Evolutionary conservation across 2,888 invertebrate genomes (phyloP), one percentile per base, ranked within the genome.

Genomic region (Rhodophaea formosa): DNA sequence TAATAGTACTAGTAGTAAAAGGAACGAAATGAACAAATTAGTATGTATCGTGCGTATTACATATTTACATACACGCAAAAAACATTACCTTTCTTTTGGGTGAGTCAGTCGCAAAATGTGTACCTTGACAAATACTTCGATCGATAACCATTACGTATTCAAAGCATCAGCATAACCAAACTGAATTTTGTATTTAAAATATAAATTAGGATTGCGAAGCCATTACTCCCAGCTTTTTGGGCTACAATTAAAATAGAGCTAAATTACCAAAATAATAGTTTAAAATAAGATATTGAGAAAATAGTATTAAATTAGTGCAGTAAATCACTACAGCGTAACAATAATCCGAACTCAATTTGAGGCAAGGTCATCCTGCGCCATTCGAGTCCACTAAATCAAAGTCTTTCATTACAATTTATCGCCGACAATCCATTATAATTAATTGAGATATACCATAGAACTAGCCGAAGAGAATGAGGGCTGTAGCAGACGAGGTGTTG

Each of bases 261-360:
- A 1, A 35, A n/a, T 12, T 5, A 12, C 1, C 12, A 12, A 39
- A 10, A 39, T 8, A n/a, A 39, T 6, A 39, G 39, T 12, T 39
- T 39, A n/a, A 3, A 1, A n/a, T 3, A 39, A 10, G 8, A 8
- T n/a, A 12, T 39, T 39, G 5, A 12, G 10, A 39, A 39, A n/a
- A 39, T 39, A 8, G n/a, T 12, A 12, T 39, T 39, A 51, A 16
- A 15, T 51, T 51, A 32, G 10, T 51, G 7, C 51, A 39, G 16
- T 51, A 51, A 51, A 51, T 51, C 51, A 51, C 51, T 15, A 35
- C 12, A 51, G 32, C 35, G 51, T 51, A 51, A 51, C 51, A 51
- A 51, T 51, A 51, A 51, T 35, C 35, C 39, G 35, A 51, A 39
- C 39, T 39, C 12, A 39, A 39, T 39, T 39, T n/a, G 12, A 8